A percentile compares a stretch with the other conserved stretches of the same genome.
Evolutionary conservation across 2,113 vertebrate genomes (phyloP).

Genomic region (Nesogale talazaci): DNA sequence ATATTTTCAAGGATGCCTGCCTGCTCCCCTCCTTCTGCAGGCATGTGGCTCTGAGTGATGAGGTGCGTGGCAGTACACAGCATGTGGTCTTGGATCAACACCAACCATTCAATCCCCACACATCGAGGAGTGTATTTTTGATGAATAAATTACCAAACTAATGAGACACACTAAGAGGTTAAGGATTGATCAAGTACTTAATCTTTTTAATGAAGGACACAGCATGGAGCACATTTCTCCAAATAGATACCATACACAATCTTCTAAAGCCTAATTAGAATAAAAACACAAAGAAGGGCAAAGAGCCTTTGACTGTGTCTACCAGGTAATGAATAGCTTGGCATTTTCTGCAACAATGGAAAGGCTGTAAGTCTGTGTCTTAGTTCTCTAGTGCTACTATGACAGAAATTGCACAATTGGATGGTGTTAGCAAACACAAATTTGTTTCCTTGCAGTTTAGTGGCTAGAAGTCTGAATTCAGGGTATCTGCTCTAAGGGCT

Average conservation of each 20-base stretch:
- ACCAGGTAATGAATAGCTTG: slow-evolving; percentile 22
- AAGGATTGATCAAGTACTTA: slow-evolving; percentile 80
- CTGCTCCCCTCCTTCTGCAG: background rate
- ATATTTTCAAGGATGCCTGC: background rate
- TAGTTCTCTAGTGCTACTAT: background rate
- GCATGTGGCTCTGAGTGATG: slow-evolving; percentile 46
- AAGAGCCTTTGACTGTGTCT: slow-evolving; percentile 42
- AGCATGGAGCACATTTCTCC: slow-evolving; percentile 71
- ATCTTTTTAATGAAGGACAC: slow-evolving; percentile 82
- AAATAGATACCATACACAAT: slow-evolving; percentile 80
- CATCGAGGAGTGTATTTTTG: slow-evolving; percentile 71
- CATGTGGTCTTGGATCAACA: slow-evolving; percentile 67
- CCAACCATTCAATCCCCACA: slow-evolving; percentile 59
- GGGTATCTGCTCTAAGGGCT: background rate
- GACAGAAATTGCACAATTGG: background rate
- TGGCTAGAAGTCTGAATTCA: background rate
- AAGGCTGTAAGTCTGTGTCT: background rate
- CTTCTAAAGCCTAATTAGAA: slow-evolving; percentile 72
- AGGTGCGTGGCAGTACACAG: slow-evolving; percentile 54
- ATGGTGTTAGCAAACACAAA: background rate
- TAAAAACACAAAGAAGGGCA: slow-evolving; percentile 72
- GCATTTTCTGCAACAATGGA: slow-evolving; percentile 43
- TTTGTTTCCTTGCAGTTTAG: background rate
- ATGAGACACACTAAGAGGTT: slow-evolving; percentile 78
- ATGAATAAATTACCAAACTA: slow-evolving; percentile 82